Evolutionary conservation across 1,140 invertebrate species (phyloP).

Genomic region (Bombus balteatus): DNA sequence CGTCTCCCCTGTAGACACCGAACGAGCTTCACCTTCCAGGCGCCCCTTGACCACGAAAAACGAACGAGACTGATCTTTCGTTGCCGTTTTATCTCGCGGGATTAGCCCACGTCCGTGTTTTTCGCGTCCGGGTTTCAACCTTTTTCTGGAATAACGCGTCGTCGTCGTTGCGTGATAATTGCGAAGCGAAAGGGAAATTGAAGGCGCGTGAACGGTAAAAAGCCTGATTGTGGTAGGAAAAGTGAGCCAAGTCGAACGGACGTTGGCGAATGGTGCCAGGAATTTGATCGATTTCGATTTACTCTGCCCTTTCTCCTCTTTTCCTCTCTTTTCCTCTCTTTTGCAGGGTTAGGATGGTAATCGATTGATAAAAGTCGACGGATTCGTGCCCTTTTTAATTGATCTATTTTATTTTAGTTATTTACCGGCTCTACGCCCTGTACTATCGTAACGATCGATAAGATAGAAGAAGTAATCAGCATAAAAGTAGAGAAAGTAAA

Average conservation of each 20-base stretch:
- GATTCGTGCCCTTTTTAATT: too few species aligned
- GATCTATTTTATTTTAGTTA: too few species aligned
- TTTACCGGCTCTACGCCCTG: too few species aligned
- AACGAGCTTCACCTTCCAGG: slow-evolving; percentile 1
- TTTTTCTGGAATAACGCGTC: slow-evolving; percentile 16
- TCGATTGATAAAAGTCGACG: too few species aligned
- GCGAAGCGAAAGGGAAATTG: not conserved
- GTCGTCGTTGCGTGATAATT: not conserved
- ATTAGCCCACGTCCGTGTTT: slow-evolving; percentile 16
- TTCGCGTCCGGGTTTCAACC: not conserved
- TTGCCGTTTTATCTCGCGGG: slow-evolving; percentile 8
- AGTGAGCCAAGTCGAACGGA: not conserved
- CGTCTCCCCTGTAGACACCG: not conserved
- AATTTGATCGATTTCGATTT: not conserved
- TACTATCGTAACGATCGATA: too few species aligned
- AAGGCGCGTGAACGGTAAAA: not conserved
- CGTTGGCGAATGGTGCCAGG: accelerated
- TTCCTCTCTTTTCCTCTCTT: not conserved
- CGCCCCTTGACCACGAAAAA: not conserved
- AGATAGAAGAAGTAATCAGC: too few species aligned
- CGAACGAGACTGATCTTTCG: not conserved
- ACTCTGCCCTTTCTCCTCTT: not conserved
- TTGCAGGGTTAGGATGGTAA: not conserved
- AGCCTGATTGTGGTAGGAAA: not conserved
- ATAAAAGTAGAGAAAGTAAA: too few species aligned